phyloP scores from a whole-genome alignment of 1,140 invertebrate species.

The Tribolium castaneum region DNA sequence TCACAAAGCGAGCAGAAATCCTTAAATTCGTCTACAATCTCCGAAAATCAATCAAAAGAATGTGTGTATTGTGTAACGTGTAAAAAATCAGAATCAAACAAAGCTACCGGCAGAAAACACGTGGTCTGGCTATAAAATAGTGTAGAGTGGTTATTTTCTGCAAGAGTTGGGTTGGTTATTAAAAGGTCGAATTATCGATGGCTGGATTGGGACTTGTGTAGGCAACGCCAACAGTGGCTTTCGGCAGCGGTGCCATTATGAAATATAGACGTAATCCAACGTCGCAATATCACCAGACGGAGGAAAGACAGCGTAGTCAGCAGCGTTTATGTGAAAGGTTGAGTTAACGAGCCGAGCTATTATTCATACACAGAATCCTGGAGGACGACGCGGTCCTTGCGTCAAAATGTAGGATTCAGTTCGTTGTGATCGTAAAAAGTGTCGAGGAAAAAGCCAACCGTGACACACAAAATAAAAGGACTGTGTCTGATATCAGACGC shows the following conservation, averaged over 20 bases:
- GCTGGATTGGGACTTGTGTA: not conserved
- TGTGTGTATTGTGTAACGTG: no score
- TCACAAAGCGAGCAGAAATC: no score
- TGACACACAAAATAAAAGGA: not conserved
- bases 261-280: slow-evolving; percentile 37
- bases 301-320: slow-evolving; percentile 31
- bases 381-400: slow-evolving; percentile 12
- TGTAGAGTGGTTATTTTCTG: not conserved
- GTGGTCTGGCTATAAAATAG: no score
- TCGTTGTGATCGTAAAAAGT: slow-evolving; percentile 4
- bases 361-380: slow-evolving; percentile 46
- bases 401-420: slow-evolving; percentile 28
- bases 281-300: slow-evolving; percentile 20
- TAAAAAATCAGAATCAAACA: no score
- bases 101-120: no score
- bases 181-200: not conserved
- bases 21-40: no score
- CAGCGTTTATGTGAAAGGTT: slow-evolving; percentile 31
- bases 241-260: not conserved
- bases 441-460: not conserved
- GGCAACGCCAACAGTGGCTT: slow-evolving; percentile 8
- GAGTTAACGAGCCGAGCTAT: slow-evolving; percentile 46
- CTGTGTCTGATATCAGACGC: not conserved
- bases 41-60: no score
- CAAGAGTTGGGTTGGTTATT: not conserved